Evolutionary conservation across 2,797 vertebrate species (phyloP), one percentile per base, ranked within the genome.

Genomic region (Ctenochaetus hawaiiensis): DNA sequence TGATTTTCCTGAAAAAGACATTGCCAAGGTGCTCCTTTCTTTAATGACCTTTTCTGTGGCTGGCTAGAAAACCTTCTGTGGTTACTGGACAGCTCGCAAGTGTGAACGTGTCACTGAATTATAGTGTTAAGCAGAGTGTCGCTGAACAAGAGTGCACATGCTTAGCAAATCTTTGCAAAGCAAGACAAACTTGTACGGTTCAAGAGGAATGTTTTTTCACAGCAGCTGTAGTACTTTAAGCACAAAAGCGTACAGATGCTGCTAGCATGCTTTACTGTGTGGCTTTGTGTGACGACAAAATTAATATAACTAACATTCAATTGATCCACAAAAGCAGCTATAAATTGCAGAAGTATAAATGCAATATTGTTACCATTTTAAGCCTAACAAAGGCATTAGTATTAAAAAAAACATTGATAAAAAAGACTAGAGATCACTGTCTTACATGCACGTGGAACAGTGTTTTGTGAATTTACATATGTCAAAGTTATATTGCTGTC

Each of bases 91-190:
- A 69, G 62, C 47, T 60, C 23, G 61, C 62, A 65, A 67, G 67
- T 78, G 73, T 75, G 73, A 39, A 66, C 44, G 49, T 71, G 59
- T 17, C 43, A 70, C 18, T 63, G 45, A 69, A 60, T 54, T 47
- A 45, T 16, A 26, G 16, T 51, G 39, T 69, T 9, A 44, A 41
- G 34, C 69, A 20, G 78, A 44, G 56, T 8, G 22, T 66, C 0
- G 12, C 67, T 72, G 22, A 81, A 79, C 61, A 77, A 66, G 67
- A 53, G 39, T 59, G 49, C 34, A 77, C 78, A 74, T 0, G 44
- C 48, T 67, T 53, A 61, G 77, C 30, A 77, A 68, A 84, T 66
- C 60, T 17, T 65, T 45, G 49, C 74, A 51, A 37, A 65, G 23
- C 13, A 43, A 20, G 16, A 22, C 39, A 41, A 80, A 68, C 37